Evolutionary conservation across 2,888 invertebrate genomes (phyloP).

Genomic region (Microplitis manilae): DNA sequence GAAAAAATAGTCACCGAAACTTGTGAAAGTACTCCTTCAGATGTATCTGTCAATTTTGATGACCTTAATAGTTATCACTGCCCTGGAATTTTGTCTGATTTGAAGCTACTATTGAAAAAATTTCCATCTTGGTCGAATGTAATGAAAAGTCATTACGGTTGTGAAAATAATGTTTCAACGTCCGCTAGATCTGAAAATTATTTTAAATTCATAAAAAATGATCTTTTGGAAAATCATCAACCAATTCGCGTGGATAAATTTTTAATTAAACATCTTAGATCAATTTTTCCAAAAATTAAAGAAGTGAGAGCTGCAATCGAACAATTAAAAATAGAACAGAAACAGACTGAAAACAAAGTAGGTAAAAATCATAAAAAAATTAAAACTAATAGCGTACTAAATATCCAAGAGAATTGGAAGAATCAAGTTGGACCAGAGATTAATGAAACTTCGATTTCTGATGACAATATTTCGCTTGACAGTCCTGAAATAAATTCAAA

Average conservation of each 20-base stretch:
- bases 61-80: background rate
- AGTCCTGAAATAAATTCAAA: too few species aligned
- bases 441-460: too few species aligned
- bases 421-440: too few species aligned
- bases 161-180: background rate
- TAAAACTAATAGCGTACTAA: too few species aligned
- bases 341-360: background rate
- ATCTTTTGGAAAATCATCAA: constrained; percentile 7
- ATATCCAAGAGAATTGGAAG: too few species aligned
- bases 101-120: background rate
- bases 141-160: constrained; percentile 1
- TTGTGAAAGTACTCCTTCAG: background rate
- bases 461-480: too few species aligned
- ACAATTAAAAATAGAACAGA: too few species aligned
- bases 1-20: background rate
- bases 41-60: background rate
- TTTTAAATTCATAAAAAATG: background rate
- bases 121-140: background rate
- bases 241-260: background rate
- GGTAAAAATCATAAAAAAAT: too few species aligned
- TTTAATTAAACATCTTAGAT: background rate
- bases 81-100: background rate
- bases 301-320: background rate
- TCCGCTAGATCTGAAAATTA: background rate
- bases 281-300: background rate